Percentiles rank a stretch among this genome's conserved stretches.
Evolutionary conservation across 2,797 vertebrate species (phyloP).

Genomic region (Bovichtus variegatus): DNA sequence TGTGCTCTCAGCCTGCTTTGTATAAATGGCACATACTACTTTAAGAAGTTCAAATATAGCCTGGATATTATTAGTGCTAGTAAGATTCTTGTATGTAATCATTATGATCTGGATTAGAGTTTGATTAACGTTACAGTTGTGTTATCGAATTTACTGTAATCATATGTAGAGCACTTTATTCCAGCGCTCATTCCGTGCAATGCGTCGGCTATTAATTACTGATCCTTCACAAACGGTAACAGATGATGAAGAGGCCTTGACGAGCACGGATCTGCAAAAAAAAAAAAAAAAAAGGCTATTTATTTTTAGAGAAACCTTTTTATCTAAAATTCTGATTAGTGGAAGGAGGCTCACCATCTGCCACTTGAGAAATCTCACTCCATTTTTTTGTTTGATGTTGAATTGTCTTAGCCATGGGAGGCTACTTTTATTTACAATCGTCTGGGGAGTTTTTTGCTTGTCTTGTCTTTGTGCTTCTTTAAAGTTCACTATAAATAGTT

Average conservation of each 20-base stretch:
- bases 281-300: conserved; percentile 44
- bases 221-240: conserved; percentile 54
- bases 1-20: neutral
- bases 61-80: neutral
- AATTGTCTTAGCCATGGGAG: conserved; percentile 64
- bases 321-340: conserved; percentile 77
- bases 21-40: neutral
- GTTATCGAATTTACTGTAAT: neutral
- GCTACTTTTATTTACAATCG: conserved; percentile 80
- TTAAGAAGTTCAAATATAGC: neutral
- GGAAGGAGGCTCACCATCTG: conserved; percentile 75
- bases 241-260: conserved; percentile 55
- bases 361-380: conserved; percentile 75
- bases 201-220: conserved; percentile 52
- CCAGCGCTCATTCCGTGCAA: conserved; percentile 7
- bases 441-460: conserved; percentile 71
- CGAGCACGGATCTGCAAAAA: conserved; percentile 48
- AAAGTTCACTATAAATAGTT: conserved; percentile 76
- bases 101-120: neutral
- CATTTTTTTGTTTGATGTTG: conserved; percentile 75
- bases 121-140: conserved; percentile 24
- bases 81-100: neutral
- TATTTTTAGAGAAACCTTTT: conserved; percentile 81
- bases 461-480: conserved; percentile 68
- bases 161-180: conserved; percentile 2